Evolutionary conservation across 2,888 invertebrate genomes (phyloP).

Genomic region (Heliconius sara): DNA sequence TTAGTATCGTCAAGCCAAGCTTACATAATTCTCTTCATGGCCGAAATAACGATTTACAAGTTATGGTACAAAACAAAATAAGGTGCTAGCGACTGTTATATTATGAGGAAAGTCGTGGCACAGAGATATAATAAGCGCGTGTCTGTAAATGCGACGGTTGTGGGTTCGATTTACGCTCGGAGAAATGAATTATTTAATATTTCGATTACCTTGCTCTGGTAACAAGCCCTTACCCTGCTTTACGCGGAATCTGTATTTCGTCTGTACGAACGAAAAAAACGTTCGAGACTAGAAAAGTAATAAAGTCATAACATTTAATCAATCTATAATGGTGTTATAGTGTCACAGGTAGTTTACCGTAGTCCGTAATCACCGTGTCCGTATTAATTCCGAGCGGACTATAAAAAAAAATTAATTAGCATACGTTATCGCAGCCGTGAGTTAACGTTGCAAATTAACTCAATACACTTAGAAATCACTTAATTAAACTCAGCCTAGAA

Average conservation of each 20-base stretch:
- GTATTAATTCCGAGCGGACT: constrained; percentile 73
- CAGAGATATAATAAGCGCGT: too few species aligned
- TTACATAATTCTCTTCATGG: too few species aligned
- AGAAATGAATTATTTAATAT: not conserved
- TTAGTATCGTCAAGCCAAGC: too few species aligned
- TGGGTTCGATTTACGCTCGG: not conserved
- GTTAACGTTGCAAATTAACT: constrained; percentile 70
- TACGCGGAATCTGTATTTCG: too few species aligned
- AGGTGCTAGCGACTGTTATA: too few species aligned
- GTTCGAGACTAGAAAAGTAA: not conserved
- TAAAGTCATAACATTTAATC: constrained; percentile 53
- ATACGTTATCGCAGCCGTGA: constrained; percentile 64
- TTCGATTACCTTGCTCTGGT: too few species aligned
- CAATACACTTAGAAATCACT: constrained; percentile 50
- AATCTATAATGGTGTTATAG: constrained; percentile 55
- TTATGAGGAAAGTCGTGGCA: too few species aligned
- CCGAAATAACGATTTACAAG: too few species aligned
- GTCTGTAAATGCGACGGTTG: too few species aligned
- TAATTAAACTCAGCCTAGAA: constrained; percentile 58
- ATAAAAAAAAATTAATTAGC: constrained; percentile 75
- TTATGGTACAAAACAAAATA: too few species aligned
- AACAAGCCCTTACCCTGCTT: too few species aligned
- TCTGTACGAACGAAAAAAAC: too few species aligned
- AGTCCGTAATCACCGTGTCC: constrained; percentile 61
- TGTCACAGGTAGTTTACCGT: constrained; percentile 68